These are phyloP conservation scores for Forpus xanthops DNA, from an alignment of 2,797 vertebrate species.

Conservation along the genomic window DNA sequence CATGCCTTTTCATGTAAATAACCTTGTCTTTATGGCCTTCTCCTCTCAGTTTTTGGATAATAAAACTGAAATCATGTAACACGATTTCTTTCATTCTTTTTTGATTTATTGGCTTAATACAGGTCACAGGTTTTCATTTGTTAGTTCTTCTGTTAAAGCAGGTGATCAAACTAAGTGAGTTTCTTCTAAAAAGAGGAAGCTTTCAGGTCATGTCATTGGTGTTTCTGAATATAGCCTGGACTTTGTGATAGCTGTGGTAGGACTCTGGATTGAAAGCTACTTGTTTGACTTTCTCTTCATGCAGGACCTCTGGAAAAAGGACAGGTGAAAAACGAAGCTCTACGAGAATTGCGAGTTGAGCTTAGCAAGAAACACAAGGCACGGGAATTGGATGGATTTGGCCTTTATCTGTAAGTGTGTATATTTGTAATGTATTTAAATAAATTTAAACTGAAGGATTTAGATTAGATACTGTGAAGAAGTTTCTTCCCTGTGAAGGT, in stretches of 20 bases:
- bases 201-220: background rate
- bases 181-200: background rate
- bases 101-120: background rate
- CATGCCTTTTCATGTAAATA: background rate
- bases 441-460: background rate
- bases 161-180: background rate
- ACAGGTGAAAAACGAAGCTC: constrained; percentile 95
- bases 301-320: constrained; percentile 96
- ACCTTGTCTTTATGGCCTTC: background rate
- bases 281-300: background rate
- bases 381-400: constrained; percentile 94
- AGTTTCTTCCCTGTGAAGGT: background rate
- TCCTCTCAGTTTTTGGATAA: background rate
- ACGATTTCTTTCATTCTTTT: background rate
- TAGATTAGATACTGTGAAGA: background rate
- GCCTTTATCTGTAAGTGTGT: constrained; percentile 90
- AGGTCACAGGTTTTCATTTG: background rate
- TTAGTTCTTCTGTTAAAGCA: background rate
- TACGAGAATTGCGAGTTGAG: constrained; percentile 93
- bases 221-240: background rate
- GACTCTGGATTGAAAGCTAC: background rate
- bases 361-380: constrained; percentile 95
- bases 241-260: background rate
- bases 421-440: background rate
- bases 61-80: background rate